Base-by-base conservation (phyloP, 2,797 vertebrate species). In the Sebastes baramenuke region DNA sequence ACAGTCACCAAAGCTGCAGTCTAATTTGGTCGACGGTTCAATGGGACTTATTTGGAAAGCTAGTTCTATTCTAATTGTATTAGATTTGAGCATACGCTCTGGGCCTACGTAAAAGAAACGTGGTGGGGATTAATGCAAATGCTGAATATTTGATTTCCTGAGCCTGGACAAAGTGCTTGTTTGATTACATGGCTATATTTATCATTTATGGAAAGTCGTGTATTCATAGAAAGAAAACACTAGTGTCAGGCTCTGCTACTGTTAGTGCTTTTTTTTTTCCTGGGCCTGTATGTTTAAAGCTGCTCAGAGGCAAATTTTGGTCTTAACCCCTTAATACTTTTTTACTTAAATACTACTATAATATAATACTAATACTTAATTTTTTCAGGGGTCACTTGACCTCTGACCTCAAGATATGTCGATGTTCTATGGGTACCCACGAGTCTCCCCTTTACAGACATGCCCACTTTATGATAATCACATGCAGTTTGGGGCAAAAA, bases 11-110 rank as follows among this genome's bases (percentile, higher is more conserved):
- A 76, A 77, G 75, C 83, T 71, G 62, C 73, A 78, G 85, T 86
- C 62, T 83, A 76, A 89, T 84, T 88, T 83, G 13, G 59, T 73
- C 20, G 1, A 56, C 22, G 13, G 84, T 89, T 87, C 76, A 79
- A 58, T 78, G 83, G 82, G 73, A 77, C 49, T 75, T 84, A 66
- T 82, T 81, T 75, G 77, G 72, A 81, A 75, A 87, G 72, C 79
- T 30, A 29, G 61, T 80, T 67, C 36, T 34, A 52, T 67, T 88
- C 20, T 87, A 87, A 89, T 87, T 84, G 70, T 68, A 80, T 86
- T 80, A 69, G 79, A 81, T 84, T 29, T 24, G 60, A 83, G 69
- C 78, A 84, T 59, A 73, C 82, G 82, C 77, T 84, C 74, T 64
- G 61, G 42, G 79, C 42, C 36, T 18, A 25, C 4, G 77, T 84